Evolutionary conservation across 2,888 invertebrate species (phyloP).

Genomic region (Hydropsyche betteni): DNA sequence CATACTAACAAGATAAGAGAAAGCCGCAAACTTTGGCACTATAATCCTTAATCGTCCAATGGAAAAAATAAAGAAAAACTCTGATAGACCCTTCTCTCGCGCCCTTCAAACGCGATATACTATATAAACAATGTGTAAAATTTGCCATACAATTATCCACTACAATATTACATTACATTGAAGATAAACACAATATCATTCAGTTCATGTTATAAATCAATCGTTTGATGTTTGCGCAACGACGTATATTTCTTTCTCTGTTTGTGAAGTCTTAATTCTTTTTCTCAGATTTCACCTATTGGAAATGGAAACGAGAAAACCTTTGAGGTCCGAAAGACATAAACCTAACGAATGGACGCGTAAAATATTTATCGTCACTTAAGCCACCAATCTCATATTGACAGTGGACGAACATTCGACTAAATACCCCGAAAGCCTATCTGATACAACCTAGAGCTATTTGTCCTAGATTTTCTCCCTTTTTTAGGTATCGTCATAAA

Average conservation of each 20-base stretch:
- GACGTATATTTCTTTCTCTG: no score
- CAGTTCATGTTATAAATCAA: no score
- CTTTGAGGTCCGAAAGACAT: conserved; percentile 31
- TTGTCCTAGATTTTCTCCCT: conserved; percentile 8
- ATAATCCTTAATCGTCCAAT: no score
- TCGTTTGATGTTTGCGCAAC: no score
- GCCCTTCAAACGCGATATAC: no score
- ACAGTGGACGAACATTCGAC: conserved; percentile 34
- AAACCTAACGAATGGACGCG: conserved; percentile 40
- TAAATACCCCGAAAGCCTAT: conserved; percentile 27
- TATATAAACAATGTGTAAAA: no score
- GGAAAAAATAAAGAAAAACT: no score
- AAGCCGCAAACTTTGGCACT: neutral
- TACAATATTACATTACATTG: no score
- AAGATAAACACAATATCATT: no score
- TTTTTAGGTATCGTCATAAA: conserved; percentile 6
- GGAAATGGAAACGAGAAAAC: neutral
- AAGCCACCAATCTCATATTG: conserved; percentile 39
- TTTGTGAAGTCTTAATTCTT: no score
- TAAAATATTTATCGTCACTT: conserved; percentile 42
- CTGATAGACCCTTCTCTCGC: no score
- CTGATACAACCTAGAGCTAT: conserved; percentile 1
- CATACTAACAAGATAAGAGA: conserved; percentile 13
- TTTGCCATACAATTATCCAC: no score
- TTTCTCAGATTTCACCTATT: neutral